A percentile compares a stretch with the other conserved stretches of the same genome.
Evolutionary conservation across 2,113 vertebrate genomes (phyloP).

Genomic region (Symphodus melops): DNA sequence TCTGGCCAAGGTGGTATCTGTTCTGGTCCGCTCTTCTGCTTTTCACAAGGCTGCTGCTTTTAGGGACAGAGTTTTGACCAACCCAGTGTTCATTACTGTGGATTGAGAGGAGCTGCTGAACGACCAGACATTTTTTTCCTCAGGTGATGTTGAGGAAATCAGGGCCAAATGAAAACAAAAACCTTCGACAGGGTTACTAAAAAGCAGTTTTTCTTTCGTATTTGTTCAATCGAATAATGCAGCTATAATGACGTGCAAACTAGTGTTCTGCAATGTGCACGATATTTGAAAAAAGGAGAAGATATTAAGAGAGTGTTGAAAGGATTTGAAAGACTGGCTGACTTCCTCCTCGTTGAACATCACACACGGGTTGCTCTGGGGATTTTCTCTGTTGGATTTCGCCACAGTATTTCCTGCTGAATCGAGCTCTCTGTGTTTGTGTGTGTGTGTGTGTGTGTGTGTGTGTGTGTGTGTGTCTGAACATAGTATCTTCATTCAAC

Average conservation of each 20-base stretch:
- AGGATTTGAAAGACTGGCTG: background rate
- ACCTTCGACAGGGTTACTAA: too few relatives aligned
- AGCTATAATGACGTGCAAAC: background rate
- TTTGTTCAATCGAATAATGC: background rate
- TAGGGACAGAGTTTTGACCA: too few relatives aligned
- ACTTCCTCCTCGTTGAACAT: conserved; percentile 35
- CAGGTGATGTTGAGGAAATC: background rate
- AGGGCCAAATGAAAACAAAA: too few relatives aligned
- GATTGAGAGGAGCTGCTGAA: too few relatives aligned
- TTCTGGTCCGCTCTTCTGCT: background rate
- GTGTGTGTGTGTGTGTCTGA: background rate
- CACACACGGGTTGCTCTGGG: background rate
- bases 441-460: background rate
- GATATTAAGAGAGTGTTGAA: background rate
- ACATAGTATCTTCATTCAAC: conserved; percentile 14
- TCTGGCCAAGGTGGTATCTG: background rate
- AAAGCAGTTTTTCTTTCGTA: too few relatives aligned
- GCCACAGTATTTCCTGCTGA: conserved; percentile 54
- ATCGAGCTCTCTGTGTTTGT: background rate
- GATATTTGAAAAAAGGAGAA: background rate
- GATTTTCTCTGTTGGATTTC: conserved; percentile 44
- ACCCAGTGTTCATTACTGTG: background rate
- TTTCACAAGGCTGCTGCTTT: background rate
- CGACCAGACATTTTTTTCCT: too few relatives aligned
- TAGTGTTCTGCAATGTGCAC: too few relatives aligned